Conservation (phyloP, 2,113 vertebrate species). For the Diphyllodes magnificus region DNA sequence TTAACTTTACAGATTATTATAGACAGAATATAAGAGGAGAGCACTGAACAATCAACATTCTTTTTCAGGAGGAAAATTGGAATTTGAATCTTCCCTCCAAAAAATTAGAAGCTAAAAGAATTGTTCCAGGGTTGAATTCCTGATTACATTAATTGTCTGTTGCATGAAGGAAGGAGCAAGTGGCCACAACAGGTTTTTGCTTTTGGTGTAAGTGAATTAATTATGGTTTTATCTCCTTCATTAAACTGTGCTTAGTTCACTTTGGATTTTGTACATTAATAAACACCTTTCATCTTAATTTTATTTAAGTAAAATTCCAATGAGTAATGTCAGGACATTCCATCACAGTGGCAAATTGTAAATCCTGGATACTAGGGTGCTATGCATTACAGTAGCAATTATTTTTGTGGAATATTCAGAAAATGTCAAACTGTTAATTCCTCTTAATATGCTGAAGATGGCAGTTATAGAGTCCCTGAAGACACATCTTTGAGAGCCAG, state of each 20-base stretch:
- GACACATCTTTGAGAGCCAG: not conserved
- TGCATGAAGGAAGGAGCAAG: not conserved
- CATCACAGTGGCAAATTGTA: not conserved
- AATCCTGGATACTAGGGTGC: not conserved
- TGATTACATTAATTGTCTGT: not conserved
- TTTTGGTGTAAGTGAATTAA: not conserved
- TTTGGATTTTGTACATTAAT: not conserved
- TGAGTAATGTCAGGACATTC: not conserved
- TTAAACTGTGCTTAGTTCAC: not conserved
- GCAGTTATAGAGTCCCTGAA: not conserved
- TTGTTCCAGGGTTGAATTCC: not conserved
- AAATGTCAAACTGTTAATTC: not conserved
- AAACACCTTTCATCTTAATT: not conserved
- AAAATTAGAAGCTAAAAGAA: not conserved
- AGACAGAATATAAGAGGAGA: not conserved
- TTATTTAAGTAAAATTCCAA: not conserved
- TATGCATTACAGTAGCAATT: not conserved
- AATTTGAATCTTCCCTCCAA: not conserved
- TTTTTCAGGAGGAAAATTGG: not conserved
- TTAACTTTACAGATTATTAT: not conserved
- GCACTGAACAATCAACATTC: not conserved
- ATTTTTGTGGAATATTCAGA: not conserved
- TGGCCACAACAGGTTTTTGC: not conserved
- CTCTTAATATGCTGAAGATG: not conserved
- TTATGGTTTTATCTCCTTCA: not conserved